phyloP scores from a whole-genome alignment of 2,888 invertebrate species.

The Agonum fuliginosum region DNA sequence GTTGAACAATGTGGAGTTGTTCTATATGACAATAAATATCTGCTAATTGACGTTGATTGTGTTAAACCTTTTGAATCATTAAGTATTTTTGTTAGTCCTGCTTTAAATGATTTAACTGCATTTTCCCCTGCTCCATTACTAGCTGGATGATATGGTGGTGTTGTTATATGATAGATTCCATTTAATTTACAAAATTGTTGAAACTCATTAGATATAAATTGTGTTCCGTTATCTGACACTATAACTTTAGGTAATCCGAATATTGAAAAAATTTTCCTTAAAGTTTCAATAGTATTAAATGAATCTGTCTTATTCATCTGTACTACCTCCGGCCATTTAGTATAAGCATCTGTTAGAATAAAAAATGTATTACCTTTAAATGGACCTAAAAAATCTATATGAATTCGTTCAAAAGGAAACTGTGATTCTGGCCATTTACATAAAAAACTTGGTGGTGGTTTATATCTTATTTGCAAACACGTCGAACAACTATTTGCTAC shows the following conservation, averaged over 20 bases:
- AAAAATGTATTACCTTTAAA: slow-evolving; percentile 60
- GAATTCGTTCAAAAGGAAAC: slow-evolving; percentile 60
- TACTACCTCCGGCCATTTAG: slow-evolving; percentile 62
- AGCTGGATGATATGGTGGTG: slow-evolving; percentile 31
- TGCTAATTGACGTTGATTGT: slow-evolving; percentile 4
- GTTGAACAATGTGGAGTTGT: slow-evolving; percentile 3
- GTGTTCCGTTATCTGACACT: slow-evolving; percentile 64
- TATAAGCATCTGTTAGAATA: slow-evolving; percentile 60
- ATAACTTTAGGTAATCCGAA: slow-evolving; percentile 63
- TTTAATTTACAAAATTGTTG: too few species aligned
- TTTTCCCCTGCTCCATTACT: slow-evolving; percentile 41
- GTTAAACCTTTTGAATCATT: background rate
- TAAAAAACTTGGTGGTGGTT: slow-evolving; percentile 50
- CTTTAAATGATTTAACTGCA: slow-evolving; percentile 27
- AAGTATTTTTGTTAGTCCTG: background rate
- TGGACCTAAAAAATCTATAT: slow-evolving; percentile 61
- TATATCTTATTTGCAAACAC: slow-evolving; percentile 56
- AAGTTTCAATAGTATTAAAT: slow-evolving; percentile 49
- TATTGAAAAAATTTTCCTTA: slow-evolving; percentile 60
- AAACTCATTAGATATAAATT: too few species aligned
- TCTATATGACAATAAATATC: slow-evolving; percentile 9
- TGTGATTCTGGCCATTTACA: slow-evolving; percentile 61
- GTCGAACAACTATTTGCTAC: slow-evolving; percentile 22
- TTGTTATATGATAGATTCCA: background rate
- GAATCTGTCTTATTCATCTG: slow-evolving; percentile 58